phyloP scores from a whole-genome alignment of 2,113 vertebrate species.

The Trichomycterus rosablanca region DNA sequence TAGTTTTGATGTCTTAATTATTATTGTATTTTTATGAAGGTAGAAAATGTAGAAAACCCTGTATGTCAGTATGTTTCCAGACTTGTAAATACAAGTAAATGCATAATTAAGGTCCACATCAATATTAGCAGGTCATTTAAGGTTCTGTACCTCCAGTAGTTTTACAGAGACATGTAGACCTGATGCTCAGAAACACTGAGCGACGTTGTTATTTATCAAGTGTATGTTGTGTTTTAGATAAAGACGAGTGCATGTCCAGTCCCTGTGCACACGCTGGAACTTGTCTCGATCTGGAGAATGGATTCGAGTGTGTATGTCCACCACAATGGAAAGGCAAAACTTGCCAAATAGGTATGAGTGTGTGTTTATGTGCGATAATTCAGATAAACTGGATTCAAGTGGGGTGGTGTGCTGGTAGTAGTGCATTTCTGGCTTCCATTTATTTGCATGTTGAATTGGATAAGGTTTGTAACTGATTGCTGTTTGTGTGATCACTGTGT shows the following conservation, averaged over 20 bases:
- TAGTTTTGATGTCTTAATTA: too few relatives aligned
- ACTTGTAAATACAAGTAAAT: too few relatives aligned
- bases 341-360: slow-evolving; percentile 85
- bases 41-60: too few relatives aligned
- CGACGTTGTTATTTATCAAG: too few relatives aligned
- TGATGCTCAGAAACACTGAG: too few relatives aligned
- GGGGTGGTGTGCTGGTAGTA: not conserved
- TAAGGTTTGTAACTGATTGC: not conserved
- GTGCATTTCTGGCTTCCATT: not conserved
- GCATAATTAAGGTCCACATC: too few relatives aligned
- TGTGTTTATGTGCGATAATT: not conserved
- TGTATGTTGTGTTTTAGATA: slow-evolving; percentile 68
- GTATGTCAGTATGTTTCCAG: too few relatives aligned
- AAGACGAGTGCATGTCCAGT: slow-evolving; percentile 83
- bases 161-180: too few relatives aligned
- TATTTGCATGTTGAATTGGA: too few relatives aligned
- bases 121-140: too few relatives aligned
- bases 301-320: slow-evolving; percentile 88
- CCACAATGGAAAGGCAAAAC: slow-evolving; percentile 88
- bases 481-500: not conserved
- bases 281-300: slow-evolving; percentile 82
- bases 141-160: too few relatives aligned
- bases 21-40: too few relatives aligned
- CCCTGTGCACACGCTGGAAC: slow-evolving; percentile 86
- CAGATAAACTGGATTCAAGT: not conserved